Evolutionary conservation across 2,797 vertebrate genomes (phyloP).

Genomic region (Carapus acus): DNA sequence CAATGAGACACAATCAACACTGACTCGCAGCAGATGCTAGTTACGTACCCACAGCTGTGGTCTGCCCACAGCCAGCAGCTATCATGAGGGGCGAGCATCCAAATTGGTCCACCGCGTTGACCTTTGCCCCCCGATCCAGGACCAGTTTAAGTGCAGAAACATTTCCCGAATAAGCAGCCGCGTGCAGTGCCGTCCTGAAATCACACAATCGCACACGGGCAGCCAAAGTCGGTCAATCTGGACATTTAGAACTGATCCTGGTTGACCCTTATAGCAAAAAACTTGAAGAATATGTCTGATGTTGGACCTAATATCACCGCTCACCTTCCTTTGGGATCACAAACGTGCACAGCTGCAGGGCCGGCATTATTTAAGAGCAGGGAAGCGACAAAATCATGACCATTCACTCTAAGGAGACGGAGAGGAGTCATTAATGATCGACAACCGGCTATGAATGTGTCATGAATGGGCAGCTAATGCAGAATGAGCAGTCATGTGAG

Average conservation of each 20-base stretch:
- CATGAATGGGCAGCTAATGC: not conserved
- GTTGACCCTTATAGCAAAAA: not conserved
- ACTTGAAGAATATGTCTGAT: not conserved
- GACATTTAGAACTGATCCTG: too few relatives aligned
- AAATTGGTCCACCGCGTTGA: slow-evolving; percentile 79
- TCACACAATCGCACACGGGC: slow-evolving; percentile 10
- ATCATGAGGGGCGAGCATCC: slow-evolving; percentile 90
- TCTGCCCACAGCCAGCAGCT: slow-evolving; percentile 87
- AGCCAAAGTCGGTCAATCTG: slow-evolving; percentile 12
- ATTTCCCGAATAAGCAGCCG: slow-evolving; percentile 89
- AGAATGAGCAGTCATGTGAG: not conserved
- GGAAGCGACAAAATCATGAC: slow-evolving; percentile 85
- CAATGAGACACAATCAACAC: too few relatives aligned
- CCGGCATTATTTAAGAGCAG: slow-evolving; percentile 74
- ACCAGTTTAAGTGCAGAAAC: slow-evolving; percentile 85
- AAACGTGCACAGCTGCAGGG: slow-evolving; percentile 78
- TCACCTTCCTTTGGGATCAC: slow-evolving; percentile 93
- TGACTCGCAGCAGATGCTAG: not conserved
- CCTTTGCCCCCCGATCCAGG: slow-evolving; percentile 81
- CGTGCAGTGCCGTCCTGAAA: slow-evolving; percentile 87
- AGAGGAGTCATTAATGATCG: not conserved
- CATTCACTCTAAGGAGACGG: slow-evolving; percentile 80
- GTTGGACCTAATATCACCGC: slow-evolving; percentile 14
- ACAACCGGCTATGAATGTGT: not conserved
- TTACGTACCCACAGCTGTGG: slow-evolving; percentile 82